Percentiles rank a stretch among this genome's conserved stretches.
Conservation (phyloP, 2,888 invertebrate genomes). For the Napeogenes inachia region DNA sequence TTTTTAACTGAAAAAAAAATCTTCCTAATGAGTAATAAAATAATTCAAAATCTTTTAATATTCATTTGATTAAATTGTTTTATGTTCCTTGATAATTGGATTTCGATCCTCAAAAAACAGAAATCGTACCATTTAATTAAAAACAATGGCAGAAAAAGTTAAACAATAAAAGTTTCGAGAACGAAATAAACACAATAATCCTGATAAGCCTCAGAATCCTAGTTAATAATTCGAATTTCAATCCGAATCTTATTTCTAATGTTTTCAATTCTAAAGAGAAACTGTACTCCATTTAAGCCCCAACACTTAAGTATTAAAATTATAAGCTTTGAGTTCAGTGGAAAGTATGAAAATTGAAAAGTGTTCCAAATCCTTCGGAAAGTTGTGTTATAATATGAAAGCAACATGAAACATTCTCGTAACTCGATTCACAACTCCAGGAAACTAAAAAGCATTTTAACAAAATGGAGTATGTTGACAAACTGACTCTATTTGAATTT, state of each 20-base stretch:
- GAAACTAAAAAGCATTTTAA: no score
- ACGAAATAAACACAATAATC: background rate
- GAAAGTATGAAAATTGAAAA: background rate
- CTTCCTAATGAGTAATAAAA: no score
- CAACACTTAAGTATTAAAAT: slow-evolving; percentile 6
- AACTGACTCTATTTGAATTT: no score
- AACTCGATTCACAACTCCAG: no score
- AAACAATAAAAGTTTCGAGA: background rate
- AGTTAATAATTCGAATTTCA: slow-evolving; percentile 2
- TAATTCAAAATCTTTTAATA: no score
- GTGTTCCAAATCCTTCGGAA: background rate
- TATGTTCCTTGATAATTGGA: no score
- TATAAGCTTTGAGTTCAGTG: slow-evolving; percentile 1
- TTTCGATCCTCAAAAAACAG: no score
- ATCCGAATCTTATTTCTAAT: slow-evolving; percentile 3
- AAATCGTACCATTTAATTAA: no score
- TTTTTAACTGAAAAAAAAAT: no score
- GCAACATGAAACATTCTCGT: no score
- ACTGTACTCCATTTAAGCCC: background rate
- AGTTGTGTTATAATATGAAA: background rate
- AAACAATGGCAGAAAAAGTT: background rate
- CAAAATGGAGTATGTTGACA: no score
- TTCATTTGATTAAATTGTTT: no score
- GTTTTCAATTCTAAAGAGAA: background rate
- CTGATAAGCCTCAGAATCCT: background rate